Evolutionary conservation across 1,140 invertebrate species (phyloP).

Genomic region (Macrobrachium nipponense): DNA sequence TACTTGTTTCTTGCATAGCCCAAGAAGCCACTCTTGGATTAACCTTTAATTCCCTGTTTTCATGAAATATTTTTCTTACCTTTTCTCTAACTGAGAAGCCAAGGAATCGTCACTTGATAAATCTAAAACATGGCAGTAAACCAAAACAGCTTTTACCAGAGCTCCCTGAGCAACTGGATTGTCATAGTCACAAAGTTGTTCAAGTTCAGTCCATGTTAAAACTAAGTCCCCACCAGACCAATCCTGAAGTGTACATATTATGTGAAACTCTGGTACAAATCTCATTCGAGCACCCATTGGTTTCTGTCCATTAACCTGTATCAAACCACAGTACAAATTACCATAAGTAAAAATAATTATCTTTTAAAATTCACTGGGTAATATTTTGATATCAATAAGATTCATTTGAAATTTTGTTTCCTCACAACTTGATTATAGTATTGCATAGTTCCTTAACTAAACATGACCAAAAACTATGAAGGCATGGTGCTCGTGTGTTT

Average conservation of each 20-base stretch:
- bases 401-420: no score
- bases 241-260: slow-evolving; percentile 46
- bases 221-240: slow-evolving; percentile 61
- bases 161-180: slow-evolving; percentile 71
- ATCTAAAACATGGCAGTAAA: slow-evolving; percentile 69
- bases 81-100: slow-evolving; percentile 68
- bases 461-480: no score
- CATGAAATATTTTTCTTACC: slow-evolving; percentile 22
- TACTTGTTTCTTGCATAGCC: no score
- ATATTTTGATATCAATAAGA: no score
- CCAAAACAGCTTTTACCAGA: slow-evolving; percentile 71
- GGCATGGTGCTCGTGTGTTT: background rate
- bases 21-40: no score
- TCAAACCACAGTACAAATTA: background rate
- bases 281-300: slow-evolving; percentile 71
- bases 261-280: slow-evolving; percentile 20
- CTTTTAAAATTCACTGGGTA: no score
- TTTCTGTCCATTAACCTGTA: slow-evolving; percentile 67
- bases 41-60: no score
- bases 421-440: no score
- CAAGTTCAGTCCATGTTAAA: slow-evolving; percentile 65
- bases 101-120: slow-evolving; percentile 66
- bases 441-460: no score
- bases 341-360: no score
- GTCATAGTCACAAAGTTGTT: slow-evolving; percentile 70